Base-by-base conservation (phyloP, 2,888 invertebrate genomes). In the Sylvicola fuscatus region DNA sequence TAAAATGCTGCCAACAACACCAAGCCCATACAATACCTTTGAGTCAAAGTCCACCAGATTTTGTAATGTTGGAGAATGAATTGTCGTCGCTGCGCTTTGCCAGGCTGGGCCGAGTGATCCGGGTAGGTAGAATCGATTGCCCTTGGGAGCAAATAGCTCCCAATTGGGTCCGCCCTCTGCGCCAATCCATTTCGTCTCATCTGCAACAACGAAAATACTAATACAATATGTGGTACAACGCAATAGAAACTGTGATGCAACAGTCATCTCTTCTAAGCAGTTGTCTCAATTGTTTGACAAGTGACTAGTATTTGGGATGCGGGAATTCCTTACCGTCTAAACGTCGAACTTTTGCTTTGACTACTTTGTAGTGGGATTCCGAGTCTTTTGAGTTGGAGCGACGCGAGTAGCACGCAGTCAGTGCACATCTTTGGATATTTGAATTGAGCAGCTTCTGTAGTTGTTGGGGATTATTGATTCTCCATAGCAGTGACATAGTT, bases 21-120 rank as follows among this genome's bases (percentile, higher is more conserved):
- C 11, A 27, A 34, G 14, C 11, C 3, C 3, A 33, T 16, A 11
- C 14, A 16, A 36, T 36, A 50, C 51, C 41, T 45, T 49, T 16
- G 44, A 46, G 15, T 47, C 45, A 39, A 52, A 51, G 40, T 51
- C 50, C 6, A 53, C 45, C 27, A 53, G 36, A 34, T 46, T 41
- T 31, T 48, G 47, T 34, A 53, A 38, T 33, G 42, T 46, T 32
- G 49, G 49, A 12, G 45, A 37, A 3, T 39, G 44, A 17, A 50
- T 58, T 2, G 70, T 70, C 0, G 72, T 68, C 17, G 65, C 60
- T 10, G 62, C 62, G 43, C 72, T 69, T 40, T 71, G 65, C 73
- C 74, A 75, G 1, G 73, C 75, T 12, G 73, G 68, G 0, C 78
- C 78, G 1, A 73, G 61, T 40, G 70, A 65, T 37, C 77, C 76